A percentile compares a stretch with the other conserved stretches of the same genome.
Conservation (phyloP, 2,113 vertebrate species). For the Agapornis roseicollis region DNA sequence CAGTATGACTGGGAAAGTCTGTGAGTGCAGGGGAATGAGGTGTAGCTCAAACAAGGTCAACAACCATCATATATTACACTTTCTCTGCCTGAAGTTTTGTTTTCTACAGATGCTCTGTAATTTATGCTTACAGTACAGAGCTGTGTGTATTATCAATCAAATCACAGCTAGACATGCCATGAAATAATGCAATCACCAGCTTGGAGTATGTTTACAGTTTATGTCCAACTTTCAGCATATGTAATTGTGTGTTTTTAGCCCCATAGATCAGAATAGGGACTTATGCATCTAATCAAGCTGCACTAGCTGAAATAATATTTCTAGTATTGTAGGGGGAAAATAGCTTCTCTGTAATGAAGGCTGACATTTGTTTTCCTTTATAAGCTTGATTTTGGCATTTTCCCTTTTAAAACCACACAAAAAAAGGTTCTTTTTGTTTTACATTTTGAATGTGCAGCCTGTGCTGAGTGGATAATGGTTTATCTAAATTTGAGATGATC, state of each 20-base stretch:
- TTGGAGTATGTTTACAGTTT: neutral
- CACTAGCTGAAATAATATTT: neutral
- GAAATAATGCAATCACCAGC: neutral
- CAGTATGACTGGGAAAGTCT: neutral
- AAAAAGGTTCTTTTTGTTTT: neutral
- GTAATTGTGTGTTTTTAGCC: neutral
- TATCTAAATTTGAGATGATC: neutral
- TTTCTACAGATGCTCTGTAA: constrained; percentile 15
- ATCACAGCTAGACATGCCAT: neutral
- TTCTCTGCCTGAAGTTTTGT: neutral
- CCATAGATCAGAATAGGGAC: neutral
- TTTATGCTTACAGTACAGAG: neutral
- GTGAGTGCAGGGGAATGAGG: neutral
- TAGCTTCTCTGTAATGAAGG: neutral
- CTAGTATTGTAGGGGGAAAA: neutral
- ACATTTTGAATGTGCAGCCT: neutral
- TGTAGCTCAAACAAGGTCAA: neutral
- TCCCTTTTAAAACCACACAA: neutral
- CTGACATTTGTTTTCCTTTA: neutral
- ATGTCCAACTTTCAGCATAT: neutral
- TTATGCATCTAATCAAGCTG: neutral
- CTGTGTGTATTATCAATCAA: neutral
- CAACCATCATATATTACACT: neutral
- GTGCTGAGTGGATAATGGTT: neutral
- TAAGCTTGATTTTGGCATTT: neutral